Percentiles rank a stretch among this genome's conserved stretches.
phyloP scores from a whole-genome alignment of 2,888 invertebrate genomes.

The Geophilus truncorum region DNA sequence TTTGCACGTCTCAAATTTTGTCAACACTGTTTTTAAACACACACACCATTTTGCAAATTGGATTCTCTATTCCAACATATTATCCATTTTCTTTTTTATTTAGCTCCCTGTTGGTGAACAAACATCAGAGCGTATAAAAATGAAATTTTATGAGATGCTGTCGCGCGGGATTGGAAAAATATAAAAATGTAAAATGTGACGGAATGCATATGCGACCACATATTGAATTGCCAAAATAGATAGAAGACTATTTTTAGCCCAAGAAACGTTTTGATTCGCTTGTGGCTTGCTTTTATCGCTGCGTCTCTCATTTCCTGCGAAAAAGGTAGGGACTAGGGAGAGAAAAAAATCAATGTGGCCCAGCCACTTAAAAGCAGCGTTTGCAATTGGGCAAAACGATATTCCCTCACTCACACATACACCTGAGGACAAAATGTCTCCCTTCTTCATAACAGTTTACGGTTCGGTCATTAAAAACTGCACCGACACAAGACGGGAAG shows the following conservation, averaged over 20 bases:
- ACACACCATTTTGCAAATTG: slow-evolving; percentile 23
- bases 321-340: slow-evolving; percentile 12
- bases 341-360: slow-evolving; percentile 8
- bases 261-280: slow-evolving; percentile 25
- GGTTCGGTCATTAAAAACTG: neutral
- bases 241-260: slow-evolving; percentile 4
- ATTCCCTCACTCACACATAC: slow-evolving; percentile 14
- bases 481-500: neutral
- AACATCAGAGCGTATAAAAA: slow-evolving; percentile 18
- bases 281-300: slow-evolving; percentile 17
- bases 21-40: slow-evolving; percentile 17
- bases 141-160: slow-evolving; percentile 7
- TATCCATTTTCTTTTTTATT: neutral
- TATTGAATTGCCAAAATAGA: slow-evolving; percentile 27
- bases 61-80: slow-evolving; percentile 1
- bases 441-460: neutral
- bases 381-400: neutral
- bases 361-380: slow-evolving; percentile 8
- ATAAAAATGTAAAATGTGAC: slow-evolving; percentile 21
- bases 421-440: slow-evolving; percentile 13
- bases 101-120: neutral
- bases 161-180: slow-evolving; percentile 19
- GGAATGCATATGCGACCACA: slow-evolving; percentile 25
- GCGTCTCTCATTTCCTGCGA: slow-evolving; percentile 21
- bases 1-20: neutral